Base-by-base conservation (phyloP, 37 sponge, comb jelly and placozoan species). In the Eunapius fragilis region DNA sequence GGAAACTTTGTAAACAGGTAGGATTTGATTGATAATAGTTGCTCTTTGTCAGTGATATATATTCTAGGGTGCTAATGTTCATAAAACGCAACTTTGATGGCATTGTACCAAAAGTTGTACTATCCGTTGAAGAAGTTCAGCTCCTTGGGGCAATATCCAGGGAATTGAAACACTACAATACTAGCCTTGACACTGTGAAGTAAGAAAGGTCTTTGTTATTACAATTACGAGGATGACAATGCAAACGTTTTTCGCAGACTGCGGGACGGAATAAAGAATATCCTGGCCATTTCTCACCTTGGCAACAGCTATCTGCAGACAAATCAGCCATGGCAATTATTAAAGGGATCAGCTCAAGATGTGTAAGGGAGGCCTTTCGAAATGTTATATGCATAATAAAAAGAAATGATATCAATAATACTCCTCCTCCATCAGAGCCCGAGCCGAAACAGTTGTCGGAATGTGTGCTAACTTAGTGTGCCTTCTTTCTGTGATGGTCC, bases 281-380 rank as follows among this genome's bases (percentile, higher is more conserved):
- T 91, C 5, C 87, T 98, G 32, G 75, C 92, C 17, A 84, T 98
- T 28, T 98, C 99, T 58, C 96, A 92, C 25, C 89, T 95, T 26
- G 97, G 99, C 6, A 98, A 98, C 45, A 90, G 92, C 24, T 82
- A 92, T 83, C 87, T 98, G 3, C 99, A 98, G 76, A 85, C 89
- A 19, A 67, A 84, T 34, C 82, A 95, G 67, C 99, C 99, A 3
- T 98, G 99, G 99, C 82, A 76, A 48, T 85, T 98, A 50, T 84
- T 95, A 41, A 96, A 96, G 77, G 94, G 94, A 67, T 67, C 81
- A 37, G 41, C 75, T 27, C 87, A 80, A 47, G 94, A 95, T 4
- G 90, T 47, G 95, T 95, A 36, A 71, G 75, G 6, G n/a, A n/a
- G n/a, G n/a, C n/a, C n/a, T n/a, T n/a, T n/a, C n/a, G n/a, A n/a